Evolutionary conservation across 1,140 invertebrate species (phyloP).

Genomic region (Popillia japonica): DNA sequence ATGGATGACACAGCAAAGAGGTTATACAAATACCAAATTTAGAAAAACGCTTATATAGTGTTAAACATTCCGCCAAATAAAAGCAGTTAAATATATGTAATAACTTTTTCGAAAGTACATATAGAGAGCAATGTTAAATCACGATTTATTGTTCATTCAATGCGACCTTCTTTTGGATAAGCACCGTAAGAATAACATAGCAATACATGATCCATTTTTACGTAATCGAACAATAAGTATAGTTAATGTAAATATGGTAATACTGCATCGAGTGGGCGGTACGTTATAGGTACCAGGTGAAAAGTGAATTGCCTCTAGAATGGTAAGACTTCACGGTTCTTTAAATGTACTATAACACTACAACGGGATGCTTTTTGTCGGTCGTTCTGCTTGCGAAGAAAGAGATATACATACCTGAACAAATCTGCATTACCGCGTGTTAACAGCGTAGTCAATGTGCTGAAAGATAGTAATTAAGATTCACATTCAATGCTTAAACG

Average conservation of each 20-base stretch:
- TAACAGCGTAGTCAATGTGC: not conserved
- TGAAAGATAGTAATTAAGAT: constrained; percentile 33
- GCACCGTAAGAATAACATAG: not conserved
- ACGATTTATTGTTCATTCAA: not conserved
- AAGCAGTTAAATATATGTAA: not conserved
- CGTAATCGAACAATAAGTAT: not conserved
- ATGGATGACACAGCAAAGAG: too few relatives aligned
- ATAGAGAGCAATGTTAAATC: too few relatives aligned
- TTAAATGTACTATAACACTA: constrained; percentile 5
- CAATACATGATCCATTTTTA: not conserved
- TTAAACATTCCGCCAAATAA: not conserved
- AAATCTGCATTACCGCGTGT: constrained; percentile 24
- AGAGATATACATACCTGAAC: constrained; percentile 13
- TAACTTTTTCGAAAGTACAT: too few relatives aligned
- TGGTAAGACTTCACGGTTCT: constrained; percentile 1
- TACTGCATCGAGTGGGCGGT: not conserved
- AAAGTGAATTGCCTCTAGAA: constrained; percentile 5
- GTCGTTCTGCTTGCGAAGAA: constrained; percentile 12
- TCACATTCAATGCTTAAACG: not conserved
- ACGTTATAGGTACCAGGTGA: not conserved
- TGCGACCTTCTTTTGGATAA: not conserved
- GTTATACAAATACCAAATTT: too few relatives aligned
- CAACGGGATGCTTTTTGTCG: not conserved
- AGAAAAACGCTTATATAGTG: not conserved
- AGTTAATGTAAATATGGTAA: constrained; percentile 11